Conservation (phyloP, 1,140 invertebrate species). For the Nasonia vitripennis region DNA sequence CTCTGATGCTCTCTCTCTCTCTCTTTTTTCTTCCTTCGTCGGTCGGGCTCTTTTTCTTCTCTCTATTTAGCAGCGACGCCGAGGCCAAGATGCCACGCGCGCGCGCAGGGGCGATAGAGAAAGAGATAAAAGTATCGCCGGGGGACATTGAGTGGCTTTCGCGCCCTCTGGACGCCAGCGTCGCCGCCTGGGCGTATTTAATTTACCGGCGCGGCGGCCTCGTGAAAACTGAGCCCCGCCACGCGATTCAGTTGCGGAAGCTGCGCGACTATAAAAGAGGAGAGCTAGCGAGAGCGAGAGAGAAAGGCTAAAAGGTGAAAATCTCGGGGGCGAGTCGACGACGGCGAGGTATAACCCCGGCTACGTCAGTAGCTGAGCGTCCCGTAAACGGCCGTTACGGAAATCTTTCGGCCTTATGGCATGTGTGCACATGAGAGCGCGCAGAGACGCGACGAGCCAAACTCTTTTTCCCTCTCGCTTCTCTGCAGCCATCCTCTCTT, state of each 20-base stretch:
- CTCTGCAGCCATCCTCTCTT: background rate
- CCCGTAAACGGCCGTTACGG: constrained; percentile 55
- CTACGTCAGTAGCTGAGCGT: constrained; percentile 31
- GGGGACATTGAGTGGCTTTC: constrained; percentile 38
- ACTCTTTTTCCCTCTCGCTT: background rate
- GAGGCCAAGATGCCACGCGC: background rate
- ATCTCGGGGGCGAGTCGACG: constrained; percentile 34
- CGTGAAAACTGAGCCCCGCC: background rate
- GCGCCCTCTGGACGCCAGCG: no score
- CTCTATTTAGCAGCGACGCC: background rate
- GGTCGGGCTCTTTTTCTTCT: background rate
- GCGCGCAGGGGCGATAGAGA: no score
- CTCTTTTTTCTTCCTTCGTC: background rate
- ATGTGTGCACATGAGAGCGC: constrained; percentile 9
- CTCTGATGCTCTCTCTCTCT: background rate
- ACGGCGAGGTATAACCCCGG: background rate
- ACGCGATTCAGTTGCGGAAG: background rate
- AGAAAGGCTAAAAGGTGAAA: constrained; percentile 40
- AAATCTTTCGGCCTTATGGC: constrained; percentile 45
- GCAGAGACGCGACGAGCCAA: background rate
- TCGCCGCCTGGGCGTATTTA: constrained; percentile 14
- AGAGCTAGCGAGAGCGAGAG: background rate
- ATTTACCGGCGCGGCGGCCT: constrained; percentile 20
- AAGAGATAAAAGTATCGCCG: constrained; percentile 10
- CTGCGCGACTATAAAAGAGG: background rate